Percentiles rank a stretch among this genome's conserved stretches.
Conservation (phyloP, 2,797 vertebrate species). For the Hafferia zeledoni region DNA sequence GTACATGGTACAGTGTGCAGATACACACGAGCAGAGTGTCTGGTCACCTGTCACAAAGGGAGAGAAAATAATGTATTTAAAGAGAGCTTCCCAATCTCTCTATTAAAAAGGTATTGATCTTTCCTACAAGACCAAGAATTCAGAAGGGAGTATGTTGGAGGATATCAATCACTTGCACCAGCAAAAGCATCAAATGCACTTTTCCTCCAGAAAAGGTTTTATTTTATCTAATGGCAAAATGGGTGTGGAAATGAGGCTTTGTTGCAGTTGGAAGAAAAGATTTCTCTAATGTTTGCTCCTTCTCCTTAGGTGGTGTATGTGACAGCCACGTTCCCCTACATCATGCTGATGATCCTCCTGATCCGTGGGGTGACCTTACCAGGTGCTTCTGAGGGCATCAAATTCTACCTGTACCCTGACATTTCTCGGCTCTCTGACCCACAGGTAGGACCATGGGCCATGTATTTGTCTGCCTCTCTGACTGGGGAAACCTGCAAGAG, state of each 20-base stretch:
- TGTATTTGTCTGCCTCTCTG: neutral
- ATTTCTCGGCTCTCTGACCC: slow-evolving; percentile 92
- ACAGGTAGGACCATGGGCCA: slow-evolving; percentile 83
- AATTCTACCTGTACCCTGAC: slow-evolving; percentile 98
- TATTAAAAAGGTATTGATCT: neutral
- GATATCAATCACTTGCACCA: accelerated
- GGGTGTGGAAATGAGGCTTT: neutral
- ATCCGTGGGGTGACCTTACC: slow-evolving; percentile 94
- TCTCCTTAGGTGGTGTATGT: slow-evolving; percentile 91
- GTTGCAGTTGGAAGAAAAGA: neutral
- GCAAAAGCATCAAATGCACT: neutral
- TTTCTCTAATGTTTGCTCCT: neutral
- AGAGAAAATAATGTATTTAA: neutral
- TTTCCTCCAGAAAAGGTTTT: neutral
- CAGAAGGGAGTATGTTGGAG: neutral
- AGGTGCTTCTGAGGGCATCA: slow-evolving; percentile 92
- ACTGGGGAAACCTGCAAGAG: neutral
- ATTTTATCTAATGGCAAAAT: neutral
- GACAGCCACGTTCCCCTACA: slow-evolving; percentile 87
- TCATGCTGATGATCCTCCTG: slow-evolving; percentile 89
- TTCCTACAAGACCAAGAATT: neutral
- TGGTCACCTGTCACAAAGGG: neutral
- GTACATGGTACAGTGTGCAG: too few relatives aligned
- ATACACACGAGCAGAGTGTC: neutral
- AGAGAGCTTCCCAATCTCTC: neutral